These are phyloP conservation scores for Conomelus anceps DNA, from an alignment of 2,888 invertebrate species.

Conservation along the genomic window DNA sequence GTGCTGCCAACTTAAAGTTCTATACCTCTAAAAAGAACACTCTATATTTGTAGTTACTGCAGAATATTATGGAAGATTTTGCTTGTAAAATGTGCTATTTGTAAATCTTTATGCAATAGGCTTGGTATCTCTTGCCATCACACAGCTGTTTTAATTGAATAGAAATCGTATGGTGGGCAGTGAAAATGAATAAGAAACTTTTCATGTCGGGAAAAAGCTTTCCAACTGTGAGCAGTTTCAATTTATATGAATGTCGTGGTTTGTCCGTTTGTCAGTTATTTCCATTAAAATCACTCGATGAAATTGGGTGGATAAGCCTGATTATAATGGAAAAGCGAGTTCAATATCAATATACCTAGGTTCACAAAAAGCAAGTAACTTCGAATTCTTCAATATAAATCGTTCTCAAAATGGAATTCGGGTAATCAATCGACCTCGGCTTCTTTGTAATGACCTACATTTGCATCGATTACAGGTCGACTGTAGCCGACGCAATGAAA, in stretches of 20 bases:
- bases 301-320: background rate
- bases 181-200: background rate
- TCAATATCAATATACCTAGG: background rate
- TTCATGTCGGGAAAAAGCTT: background rate
- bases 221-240: background rate
- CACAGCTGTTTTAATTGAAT: no score
- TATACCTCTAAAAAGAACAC: no score
- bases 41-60: no score
- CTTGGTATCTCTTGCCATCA: no score
- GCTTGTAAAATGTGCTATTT: no score
- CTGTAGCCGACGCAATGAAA: background rate
- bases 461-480: background rate
- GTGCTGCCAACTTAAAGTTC: no score
- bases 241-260: background rate
- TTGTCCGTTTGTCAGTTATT: background rate
- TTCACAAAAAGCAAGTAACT: background rate
- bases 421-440: background rate
- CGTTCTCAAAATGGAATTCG: background rate
- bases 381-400: background rate
- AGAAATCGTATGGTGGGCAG: background rate
- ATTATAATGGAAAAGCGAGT: background rate
- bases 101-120: no score
- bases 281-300: background rate
- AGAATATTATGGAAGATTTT: no score
- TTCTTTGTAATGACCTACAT: background rate